Base-by-base conservation (phyloP, 1,140 invertebrate species). In the Araneus ventricosus region DNA sequence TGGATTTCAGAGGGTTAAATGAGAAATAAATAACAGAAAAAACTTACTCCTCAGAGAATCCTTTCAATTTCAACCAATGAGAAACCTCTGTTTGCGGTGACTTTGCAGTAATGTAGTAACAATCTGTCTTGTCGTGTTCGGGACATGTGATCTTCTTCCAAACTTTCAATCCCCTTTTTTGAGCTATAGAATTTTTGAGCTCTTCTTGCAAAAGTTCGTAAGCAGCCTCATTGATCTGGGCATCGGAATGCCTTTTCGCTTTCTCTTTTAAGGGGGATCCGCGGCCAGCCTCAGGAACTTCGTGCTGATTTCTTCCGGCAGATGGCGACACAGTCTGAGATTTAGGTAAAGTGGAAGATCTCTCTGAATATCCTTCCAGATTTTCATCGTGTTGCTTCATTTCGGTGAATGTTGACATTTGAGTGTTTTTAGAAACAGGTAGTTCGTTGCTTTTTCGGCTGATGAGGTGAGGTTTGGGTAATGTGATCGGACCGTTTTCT, bases 131-230 rank as follows among this genome's bases (percentile, higher is more conserved):
- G 63, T 79, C 22, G n/a, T 93, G 91, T n/a, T 93, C 84, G 2
- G 91, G 91, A 52, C 91, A 93, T 1, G 91, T 93, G 41, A 93
- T 79, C 37, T 87, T 93, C 84, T 79, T 87, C 91, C 91, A 93
- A 17, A 93, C 91, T 41, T 80, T 87, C 57, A 59, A 34, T 1
- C 91, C 91, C 34, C 86, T 93, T 52, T 80, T 87, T 30, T 93
- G 91, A 34, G 82, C 82, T 6, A 93, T 75, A 24, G 91, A 93
- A 3, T 67, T 63, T 34, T 61, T 75, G 27, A 93, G 41, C 27
- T 93, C 91, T 45, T 93, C 91, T 27, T 93, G 91, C 20, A 93
- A 88, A 7, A 88, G 63, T n/a, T 93, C 91, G 6, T 86, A 34
- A 20, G 82, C 90, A 20, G 57, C 37, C 37, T 92, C 90, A 4